These are phyloP conservation scores for Arctocebus calabarensis DNA, from an alignment of 2,797 vertebrate genomes.

Conservation along the genomic window DNA sequence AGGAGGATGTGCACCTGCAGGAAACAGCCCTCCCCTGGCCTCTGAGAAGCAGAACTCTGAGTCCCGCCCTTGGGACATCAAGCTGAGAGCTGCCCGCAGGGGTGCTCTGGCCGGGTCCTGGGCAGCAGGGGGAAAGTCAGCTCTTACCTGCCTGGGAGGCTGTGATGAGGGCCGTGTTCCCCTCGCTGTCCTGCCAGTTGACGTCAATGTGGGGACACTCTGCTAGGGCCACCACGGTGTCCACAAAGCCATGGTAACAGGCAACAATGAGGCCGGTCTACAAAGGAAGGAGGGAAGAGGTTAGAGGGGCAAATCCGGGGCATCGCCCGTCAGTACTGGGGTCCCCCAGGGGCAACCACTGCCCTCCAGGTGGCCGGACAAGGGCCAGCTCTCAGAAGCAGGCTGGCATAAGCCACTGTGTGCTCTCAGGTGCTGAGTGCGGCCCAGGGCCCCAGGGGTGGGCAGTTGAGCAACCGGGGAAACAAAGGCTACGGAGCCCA, in stretches of 20 bases:
- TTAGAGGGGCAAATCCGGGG: constrained; percentile 48
- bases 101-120: rapidly evolving
- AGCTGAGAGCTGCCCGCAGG: rapidly evolving
- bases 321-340: not conserved
- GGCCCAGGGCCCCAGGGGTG: not conserved
- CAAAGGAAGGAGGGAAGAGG: constrained; percentile 78
- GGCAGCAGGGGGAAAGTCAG: not conserved
- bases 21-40: rapidly evolving
- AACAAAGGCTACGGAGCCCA: not conserved
- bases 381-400: rapidly evolving
- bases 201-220: constrained; percentile 96
- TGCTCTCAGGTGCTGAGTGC: rapidly evolving
- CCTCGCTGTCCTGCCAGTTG: constrained; percentile 99
- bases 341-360: rapidly evolving
- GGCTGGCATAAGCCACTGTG: rapidly evolving
- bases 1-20: rapidly evolving
- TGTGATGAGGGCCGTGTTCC: constrained; percentile 97
- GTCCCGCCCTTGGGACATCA: rapidly evolving
- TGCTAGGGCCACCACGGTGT: constrained; percentile 94
- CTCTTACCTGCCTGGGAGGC: constrained; percentile 96
- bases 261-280: constrained; percentile 96
- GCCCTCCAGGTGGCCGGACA: not conserved
- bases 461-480: rapidly evolving
- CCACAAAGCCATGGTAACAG: constrained; percentile 97
- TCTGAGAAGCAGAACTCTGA: not conserved